Conservation (phyloP, 2,113 vertebrate species). For the Cichladusa arquata region DNA sequence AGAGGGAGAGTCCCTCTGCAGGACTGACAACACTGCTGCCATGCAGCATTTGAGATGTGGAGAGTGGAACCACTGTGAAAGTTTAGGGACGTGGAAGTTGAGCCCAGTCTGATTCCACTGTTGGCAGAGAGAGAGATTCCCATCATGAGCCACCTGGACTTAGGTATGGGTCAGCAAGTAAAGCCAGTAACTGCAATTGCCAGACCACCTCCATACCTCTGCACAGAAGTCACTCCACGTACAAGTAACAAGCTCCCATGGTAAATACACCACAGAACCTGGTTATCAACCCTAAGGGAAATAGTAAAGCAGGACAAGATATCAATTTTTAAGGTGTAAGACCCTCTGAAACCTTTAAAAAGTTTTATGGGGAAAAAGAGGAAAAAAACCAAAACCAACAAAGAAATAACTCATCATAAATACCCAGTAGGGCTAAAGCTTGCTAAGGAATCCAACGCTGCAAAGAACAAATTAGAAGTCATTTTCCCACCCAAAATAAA, state of each 20-base stretch:
- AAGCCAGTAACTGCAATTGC: conserved; percentile 38
- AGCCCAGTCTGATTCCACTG: background rate
- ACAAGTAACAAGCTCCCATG: conserved; percentile 60
- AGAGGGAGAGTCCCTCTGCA: background rate
- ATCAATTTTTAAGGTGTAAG: conserved; percentile 27
- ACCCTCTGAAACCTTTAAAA: background rate
- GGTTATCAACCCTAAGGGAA: conserved; percentile 59
- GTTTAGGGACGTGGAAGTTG: background rate
- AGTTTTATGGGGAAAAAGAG: background rate
- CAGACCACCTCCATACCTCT: conserved; percentile 55
- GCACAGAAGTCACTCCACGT: conserved; percentile 45
- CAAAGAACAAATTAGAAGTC: background rate
- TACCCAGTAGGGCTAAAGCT: background rate
- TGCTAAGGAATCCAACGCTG: background rate
- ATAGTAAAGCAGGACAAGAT: conserved; percentile 54
- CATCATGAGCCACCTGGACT: background rate
- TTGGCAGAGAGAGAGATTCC: background rate
- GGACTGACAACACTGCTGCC: background rate
- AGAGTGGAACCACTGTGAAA: background rate
- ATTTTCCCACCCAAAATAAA: background rate
- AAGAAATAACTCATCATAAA: background rate
- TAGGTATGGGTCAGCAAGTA: conserved; percentile 55
- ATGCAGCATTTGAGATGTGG: background rate
- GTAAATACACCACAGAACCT: conserved; percentile 66
- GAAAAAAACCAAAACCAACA: background rate